These are phyloP conservation scores for Drosophila helvetica DNA, from an alignment of 2,888 invertebrate species.

Conservation along the genomic window DNA sequence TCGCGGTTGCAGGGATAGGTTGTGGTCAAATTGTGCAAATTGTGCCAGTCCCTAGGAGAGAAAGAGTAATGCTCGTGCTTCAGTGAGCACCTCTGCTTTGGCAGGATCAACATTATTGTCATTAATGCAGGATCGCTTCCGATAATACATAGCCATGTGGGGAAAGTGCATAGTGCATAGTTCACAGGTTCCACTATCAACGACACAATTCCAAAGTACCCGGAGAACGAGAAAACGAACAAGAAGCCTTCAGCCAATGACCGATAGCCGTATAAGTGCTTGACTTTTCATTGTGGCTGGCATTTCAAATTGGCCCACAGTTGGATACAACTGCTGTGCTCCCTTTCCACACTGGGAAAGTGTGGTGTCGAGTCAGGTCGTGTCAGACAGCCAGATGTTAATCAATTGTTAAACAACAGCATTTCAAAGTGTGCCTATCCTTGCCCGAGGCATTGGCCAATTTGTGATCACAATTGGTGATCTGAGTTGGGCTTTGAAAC, in stretches of 20 bases:
- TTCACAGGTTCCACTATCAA: not conserved
- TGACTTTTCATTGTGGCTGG: conserved; percentile 11
- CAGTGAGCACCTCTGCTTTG: not conserved
- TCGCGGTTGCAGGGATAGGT: conserved; percentile 6
- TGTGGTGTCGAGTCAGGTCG: not conserved
- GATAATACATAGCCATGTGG: not conserved
- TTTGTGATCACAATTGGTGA: conserved; percentile 21
- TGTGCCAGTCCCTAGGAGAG: not conserved
- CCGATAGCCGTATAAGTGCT: too few relatives aligned
- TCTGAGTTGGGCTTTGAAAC: not conserved
- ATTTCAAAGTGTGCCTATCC: not conserved
- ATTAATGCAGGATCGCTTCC: not conserved
- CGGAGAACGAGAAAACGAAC: not conserved
- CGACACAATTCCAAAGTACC: not conserved
- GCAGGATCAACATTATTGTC: not conserved
- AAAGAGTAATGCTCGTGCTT: not conserved
- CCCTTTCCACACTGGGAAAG: not conserved
- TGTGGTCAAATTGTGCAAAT: conserved; percentile 25
- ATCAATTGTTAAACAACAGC: not conserved
- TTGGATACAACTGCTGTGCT: not conserved
- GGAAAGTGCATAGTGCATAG: not conserved
- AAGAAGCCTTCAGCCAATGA: not conserved
- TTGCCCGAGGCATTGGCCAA: not conserved
- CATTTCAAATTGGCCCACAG: not conserved
- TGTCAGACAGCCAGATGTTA: not conserved